Base-by-base conservation (phyloP, 2,888 invertebrate species). In the Pandemis corylana region DNA sequence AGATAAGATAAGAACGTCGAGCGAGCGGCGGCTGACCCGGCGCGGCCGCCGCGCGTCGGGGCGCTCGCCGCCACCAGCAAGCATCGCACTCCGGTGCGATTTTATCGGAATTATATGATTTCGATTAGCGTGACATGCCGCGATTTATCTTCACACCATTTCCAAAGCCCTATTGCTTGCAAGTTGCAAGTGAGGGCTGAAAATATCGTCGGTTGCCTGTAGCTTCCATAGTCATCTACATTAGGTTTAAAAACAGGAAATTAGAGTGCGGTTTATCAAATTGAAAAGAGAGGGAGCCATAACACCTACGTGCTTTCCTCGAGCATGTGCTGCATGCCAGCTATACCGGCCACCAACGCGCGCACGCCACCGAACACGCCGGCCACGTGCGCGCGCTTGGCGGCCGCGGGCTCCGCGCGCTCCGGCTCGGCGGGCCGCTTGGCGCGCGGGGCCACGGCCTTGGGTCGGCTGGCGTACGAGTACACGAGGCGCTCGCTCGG, bases 391-490 rank as follows among this genome's bases (percentile, higher is more conserved):
- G 68, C 65, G 46, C 77, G 75, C 44, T 78, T 71, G 49, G 20
- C 28, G 28, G 28, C 59, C 28, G 28, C 28, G 59, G 59, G 59
- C 59, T 59, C 67, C 68, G 10, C n/a, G 51, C 59, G 49, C 62
- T 82, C 85, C 3, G 76, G 69, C 7, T 80, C 67, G 0, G 84
- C 80, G 1, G 84, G 80, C 1, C 87, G 86, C 71, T 82, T 84
- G 44, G 80, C 59, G 5, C 89, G 85, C 28, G 86, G 79, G 15
- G 87, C 85, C 53, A 96, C 89, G 51, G 95, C 95, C 79, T 95
- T 90, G 4, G 96, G 96, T 80, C 95, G 95, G 85, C 96, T 96
- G 46, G 96, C 94, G 85, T 96, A 97, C 61, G 96, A 96, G 84
- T 96, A 97, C 77, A 96, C 89, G 80, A 95, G 89, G 78, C 86